Evolutionary conservation across 2,113 vertebrate genomes (phyloP).

Genomic region (Struthidea cinerea): DNA sequence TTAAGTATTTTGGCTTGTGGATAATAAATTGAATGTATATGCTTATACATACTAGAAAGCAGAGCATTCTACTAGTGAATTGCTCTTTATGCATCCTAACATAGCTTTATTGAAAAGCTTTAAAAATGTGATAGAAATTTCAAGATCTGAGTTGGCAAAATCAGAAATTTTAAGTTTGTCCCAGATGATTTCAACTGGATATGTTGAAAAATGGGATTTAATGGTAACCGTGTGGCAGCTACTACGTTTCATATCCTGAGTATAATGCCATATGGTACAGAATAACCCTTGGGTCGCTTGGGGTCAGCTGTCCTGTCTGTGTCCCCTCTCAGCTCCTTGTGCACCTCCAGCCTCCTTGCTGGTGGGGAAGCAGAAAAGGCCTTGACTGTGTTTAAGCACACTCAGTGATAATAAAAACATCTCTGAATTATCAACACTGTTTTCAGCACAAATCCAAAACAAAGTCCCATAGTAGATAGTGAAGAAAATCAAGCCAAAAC

Average conservation of each 20-base stretch:
- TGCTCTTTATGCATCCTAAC: not conserved
- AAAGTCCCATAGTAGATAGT: not conserved
- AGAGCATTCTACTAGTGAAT: not conserved
- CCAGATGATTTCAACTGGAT: not conserved
- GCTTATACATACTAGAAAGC: not conserved
- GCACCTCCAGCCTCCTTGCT: fast-evolving
- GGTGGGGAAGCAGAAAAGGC: not conserved
- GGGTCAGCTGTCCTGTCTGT: not conserved
- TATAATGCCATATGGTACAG: not conserved
- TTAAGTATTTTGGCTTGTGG: not conserved
- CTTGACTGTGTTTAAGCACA: not conserved
- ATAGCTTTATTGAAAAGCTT: not conserved
- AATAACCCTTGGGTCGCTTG: not conserved
- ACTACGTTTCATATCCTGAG: not conserved
- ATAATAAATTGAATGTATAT: not conserved
- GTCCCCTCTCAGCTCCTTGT: not conserved
- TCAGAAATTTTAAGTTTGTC: not conserved
- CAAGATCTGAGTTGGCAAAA: not conserved
- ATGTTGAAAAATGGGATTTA: not conserved
- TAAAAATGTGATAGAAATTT: not conserved
- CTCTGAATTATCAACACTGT: not conserved
- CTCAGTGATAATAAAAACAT: not conserved
- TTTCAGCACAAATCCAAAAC: not conserved
- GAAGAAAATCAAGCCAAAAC: not conserved
- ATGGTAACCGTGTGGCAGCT: not conserved